Evolutionary conservation across 2,113 vertebrate genomes (phyloP).

Genomic region (Artemisiospiza belli): DNA sequence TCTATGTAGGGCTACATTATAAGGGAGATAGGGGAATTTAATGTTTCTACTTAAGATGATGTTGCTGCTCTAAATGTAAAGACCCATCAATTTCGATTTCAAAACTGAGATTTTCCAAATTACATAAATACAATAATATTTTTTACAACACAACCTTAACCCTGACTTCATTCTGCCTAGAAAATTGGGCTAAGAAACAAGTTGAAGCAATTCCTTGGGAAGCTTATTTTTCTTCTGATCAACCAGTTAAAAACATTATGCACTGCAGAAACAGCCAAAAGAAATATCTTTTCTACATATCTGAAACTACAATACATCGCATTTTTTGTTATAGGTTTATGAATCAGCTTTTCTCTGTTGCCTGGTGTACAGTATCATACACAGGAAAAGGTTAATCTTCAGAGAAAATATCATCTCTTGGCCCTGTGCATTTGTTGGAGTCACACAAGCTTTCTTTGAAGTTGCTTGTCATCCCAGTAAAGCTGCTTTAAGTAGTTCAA

Average conservation of each 20-base stretch:
- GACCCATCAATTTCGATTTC: not conserved
- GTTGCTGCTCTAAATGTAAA: not conserved
- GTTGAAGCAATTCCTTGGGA: not conserved
- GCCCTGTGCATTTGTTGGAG: not conserved
- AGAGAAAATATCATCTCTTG: conserved; percentile 12
- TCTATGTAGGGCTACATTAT: not conserved
- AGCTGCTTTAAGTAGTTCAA: conserved; percentile 39
- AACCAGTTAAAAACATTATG: not conserved
- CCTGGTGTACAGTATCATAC: not conserved
- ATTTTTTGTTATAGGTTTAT: not conserved
- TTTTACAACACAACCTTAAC: not conserved
- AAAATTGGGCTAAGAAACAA: not conserved
- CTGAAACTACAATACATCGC: not conserved
- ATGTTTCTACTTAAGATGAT: not conserved
- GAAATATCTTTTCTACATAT: not conserved
- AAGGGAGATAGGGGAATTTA: not conserved
- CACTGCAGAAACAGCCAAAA: not conserved
- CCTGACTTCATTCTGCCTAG: not conserved
- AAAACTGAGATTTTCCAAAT: not conserved
- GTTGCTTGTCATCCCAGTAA: conserved; percentile 27
- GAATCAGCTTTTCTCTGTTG: not conserved
- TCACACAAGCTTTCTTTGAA: conserved; percentile 42
- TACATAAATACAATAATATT: not conserved
- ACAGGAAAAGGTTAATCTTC: conserved; percentile 46
- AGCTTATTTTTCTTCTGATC: not conserved